These are phyloP conservation scores for Datnioides undecimradiatus DNA, from an alignment of 2,113 vertebrate species.

Conservation along the genomic window DNA sequence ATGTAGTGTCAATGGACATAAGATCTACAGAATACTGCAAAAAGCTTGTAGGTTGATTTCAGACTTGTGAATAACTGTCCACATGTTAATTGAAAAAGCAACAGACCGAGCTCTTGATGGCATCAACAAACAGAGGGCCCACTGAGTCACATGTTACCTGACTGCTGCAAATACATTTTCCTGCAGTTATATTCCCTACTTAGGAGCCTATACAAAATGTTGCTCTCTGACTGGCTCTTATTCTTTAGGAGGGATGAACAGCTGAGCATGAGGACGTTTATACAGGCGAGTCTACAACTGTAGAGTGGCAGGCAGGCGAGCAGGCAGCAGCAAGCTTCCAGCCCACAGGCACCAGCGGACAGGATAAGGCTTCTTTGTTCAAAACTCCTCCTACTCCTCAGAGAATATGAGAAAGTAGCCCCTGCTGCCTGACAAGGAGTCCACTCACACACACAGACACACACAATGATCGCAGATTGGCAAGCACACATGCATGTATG, in stretches of 20 bases:
- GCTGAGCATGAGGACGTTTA: slow-evolving; percentile 70
- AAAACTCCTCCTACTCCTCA: slow-evolving; percentile 84
- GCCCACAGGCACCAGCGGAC: slow-evolving; percentile 84
- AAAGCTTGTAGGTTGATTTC: background rate
- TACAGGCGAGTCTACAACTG: slow-evolving; percentile 61
- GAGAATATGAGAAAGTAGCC: slow-evolving; percentile 93
- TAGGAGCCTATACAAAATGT: slow-evolving; percentile 7
- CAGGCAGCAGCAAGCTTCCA: slow-evolving; percentile 86
- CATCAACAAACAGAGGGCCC: background rate
- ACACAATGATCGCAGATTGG: slow-evolving; percentile 27
- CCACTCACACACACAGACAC: slow-evolving; percentile 72
- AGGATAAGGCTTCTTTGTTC: slow-evolving; percentile 95
- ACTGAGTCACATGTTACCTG: background rate
- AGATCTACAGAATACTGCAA: background rate
- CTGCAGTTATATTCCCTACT: background rate
- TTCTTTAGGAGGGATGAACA: slow-evolving; percentile 51
- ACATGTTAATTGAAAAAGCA: background rate
- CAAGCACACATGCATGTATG: slow-evolving; percentile 35
- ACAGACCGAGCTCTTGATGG: too few species aligned
- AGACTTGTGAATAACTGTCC: background rate
- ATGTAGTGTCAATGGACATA: background rate
- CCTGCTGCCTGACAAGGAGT: slow-evolving; percentile 85
- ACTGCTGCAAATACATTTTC: slow-evolving; percentile 3
- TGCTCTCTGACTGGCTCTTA: slow-evolving; percentile 14
- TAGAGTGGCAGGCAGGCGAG: slow-evolving; percentile 68